These are phyloP conservation scores for Reticulitermes lucifugus DNA, from an alignment of 2,888 invertebrate genomes.

Conservation along the genomic window DNA sequence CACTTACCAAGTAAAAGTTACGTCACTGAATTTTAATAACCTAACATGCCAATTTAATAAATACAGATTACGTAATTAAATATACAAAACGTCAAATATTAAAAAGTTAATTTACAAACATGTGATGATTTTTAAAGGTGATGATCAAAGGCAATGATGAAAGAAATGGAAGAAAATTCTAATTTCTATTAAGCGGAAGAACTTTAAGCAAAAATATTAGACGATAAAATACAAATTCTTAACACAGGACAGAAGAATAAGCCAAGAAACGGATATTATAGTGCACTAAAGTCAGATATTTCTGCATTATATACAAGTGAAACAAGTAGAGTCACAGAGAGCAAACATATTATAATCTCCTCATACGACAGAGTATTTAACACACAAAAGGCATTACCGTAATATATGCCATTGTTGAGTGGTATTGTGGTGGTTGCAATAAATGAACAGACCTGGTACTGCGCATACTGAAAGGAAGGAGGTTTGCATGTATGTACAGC, in stretches of 20 bases:
- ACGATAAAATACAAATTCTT: background rate
- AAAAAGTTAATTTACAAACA: constrained; percentile 13
- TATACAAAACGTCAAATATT: constrained; percentile 32
- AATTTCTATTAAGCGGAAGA: background rate
- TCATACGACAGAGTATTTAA: background rate
- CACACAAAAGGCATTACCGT: background rate
- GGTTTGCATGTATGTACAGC: background rate
- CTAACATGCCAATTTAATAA: constrained; percentile 39
- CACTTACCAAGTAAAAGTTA: constrained; percentile 25
- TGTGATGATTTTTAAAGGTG: constrained; percentile 8
- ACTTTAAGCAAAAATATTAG: background rate
- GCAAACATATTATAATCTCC: background rate
- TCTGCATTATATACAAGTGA: background rate
- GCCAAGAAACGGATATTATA: background rate
- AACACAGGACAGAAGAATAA: background rate
- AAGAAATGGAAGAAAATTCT: background rate
- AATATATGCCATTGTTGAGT: background rate
- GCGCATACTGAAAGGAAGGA: background rate
- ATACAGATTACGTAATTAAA: background rate
- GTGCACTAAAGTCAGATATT: background rate
- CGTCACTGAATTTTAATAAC: background rate
- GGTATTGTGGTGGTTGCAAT: background rate
- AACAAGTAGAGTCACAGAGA: background rate
- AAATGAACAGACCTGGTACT: background rate
- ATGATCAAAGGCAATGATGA: background rate